Percentiles rank a stretch among this genome's conserved stretches.
Evolutionary conservation across 2,113 vertebrate species (phyloP).

Genomic region (Lepidothrix coronata): DNA sequence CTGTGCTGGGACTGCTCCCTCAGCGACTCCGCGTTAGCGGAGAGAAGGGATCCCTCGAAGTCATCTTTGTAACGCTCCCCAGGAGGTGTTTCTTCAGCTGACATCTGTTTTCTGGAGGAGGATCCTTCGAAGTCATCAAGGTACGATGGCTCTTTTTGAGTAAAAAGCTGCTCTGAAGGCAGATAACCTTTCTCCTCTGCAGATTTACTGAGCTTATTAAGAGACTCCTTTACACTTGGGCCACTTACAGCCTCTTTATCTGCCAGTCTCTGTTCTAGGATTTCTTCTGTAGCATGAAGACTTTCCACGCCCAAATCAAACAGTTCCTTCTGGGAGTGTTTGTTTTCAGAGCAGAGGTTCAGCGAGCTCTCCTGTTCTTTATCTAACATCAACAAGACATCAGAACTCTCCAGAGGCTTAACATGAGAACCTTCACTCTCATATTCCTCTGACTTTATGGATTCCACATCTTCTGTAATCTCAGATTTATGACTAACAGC

Average conservation of each 20-base stretch:
- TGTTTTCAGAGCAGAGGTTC: slow-evolving; percentile 17
- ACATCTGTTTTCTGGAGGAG: slow-evolving; percentile 65
- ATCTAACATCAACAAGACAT: slow-evolving; percentile 67
- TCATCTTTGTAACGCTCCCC: slow-evolving; percentile 74
- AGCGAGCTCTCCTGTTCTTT: slow-evolving; percentile 48
- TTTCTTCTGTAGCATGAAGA: slow-evolving; percentile 32
- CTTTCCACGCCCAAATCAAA: neutral
- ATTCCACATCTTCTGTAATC: slow-evolving; percentile 75
- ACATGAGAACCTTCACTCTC: slow-evolving; percentile 4
- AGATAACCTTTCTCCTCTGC: slow-evolving; percentile 24
- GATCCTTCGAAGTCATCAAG: slow-evolving; percentile 71
- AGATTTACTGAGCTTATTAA: slow-evolving; percentile 21
- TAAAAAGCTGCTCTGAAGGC: slow-evolving; percentile 42
- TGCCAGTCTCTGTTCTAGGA: neutral
- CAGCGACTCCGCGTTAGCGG: slow-evolving; percentile 50
- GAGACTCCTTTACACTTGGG: neutral
- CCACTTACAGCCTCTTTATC: neutral
- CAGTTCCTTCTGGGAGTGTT: slow-evolving; percentile 34
- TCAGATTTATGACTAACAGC: slow-evolving; percentile 74
- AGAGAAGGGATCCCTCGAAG: slow-evolving; percentile 73
- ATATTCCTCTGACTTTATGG: slow-evolving; percentile 60
- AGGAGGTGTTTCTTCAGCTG: slow-evolving; percentile 30
- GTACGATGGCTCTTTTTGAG: slow-evolving; percentile 49
- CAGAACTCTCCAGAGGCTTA: slow-evolving; percentile 53
- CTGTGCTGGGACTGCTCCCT: slow-evolving; percentile 50